Evolutionary conservation across 2,888 invertebrate species (phyloP).

Genomic region (Orthonychiurus folsomi): DNA sequence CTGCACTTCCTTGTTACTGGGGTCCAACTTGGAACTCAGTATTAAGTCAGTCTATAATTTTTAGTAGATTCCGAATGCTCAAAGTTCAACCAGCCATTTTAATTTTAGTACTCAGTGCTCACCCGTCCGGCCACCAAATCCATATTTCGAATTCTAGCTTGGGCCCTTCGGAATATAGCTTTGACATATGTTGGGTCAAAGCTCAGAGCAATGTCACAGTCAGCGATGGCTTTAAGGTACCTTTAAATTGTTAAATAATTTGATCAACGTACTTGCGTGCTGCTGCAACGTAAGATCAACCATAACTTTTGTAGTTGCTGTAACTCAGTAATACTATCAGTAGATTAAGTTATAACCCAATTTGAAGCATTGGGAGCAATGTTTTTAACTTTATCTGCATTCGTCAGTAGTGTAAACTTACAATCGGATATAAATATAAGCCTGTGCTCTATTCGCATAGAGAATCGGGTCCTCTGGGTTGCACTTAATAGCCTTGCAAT

Average conservation of each 20-base stretch:
- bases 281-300: too few species aligned
- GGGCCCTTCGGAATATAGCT: slow-evolving; percentile 71
- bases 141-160: slow-evolving; percentile 49
- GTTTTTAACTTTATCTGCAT: too few species aligned
- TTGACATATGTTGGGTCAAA: slow-evolving; percentile 73
- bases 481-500: background rate
- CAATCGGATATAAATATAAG: background rate
- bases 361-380: too few species aligned
- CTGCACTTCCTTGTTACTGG: background rate
- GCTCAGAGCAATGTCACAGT: slow-evolving; percentile 70
- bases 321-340: too few species aligned
- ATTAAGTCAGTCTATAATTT: background rate
- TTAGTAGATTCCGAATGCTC: background rate
- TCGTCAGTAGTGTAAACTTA: too few species aligned
- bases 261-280: too few species aligned
- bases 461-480: background rate
- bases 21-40: background rate
- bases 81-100: background rate
- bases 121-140: background rate
- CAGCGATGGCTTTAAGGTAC: slow-evolving; percentile 61
- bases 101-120: background rate
- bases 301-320: too few species aligned
- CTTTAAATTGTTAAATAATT: slow-evolving; percentile 46
- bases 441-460: background rate
- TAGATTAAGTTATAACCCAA: too few species aligned